Evolutionary conservation across 1,140 invertebrate species (phyloP), one percentile per base, ranked within the genome.

Genomic region (Drosophila azteca): DNA sequence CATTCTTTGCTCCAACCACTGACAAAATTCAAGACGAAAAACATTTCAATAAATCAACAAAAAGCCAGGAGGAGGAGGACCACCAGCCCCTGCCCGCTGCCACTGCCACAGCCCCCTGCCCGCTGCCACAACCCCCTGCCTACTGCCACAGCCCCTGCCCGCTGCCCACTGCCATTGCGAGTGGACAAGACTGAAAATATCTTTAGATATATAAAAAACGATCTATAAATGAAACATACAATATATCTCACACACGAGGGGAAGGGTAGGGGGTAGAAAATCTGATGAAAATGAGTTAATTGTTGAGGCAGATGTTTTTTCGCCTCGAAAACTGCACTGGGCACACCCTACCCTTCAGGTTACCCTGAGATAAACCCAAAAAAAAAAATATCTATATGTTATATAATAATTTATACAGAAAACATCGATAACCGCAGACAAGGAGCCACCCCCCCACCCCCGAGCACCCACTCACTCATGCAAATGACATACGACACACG

Each of bases 11-110:
- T 48, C 2, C 41, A n/a, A 22, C n/a, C 2, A 11, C 44, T 11
- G 17, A 13, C 11, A 24, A 49, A 49, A 49, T 13, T 24, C 8
- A 72, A 74, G 48, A 73, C 43, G 58, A 73, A 74, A 74, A 75
- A 74, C 71, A 75, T 75, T 75, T 75, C 29, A 75, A 75, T 75
- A 75, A 75, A 75, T 75, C 61, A 75, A 72, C 62, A 17, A 61
- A 60, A 31, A 71, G 44, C 0, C 68, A n/a, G 41, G 62, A 68
- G 7, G 62, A 68, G 7, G 31, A 35, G 35, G 3, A 39, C 35
- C 24, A 26, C 24, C 0, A 5, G 5, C 24, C 35, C 13, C 35
- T 13, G 11, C 35, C n/a, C n/a, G n/a, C n/a, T n/a, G n/a, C n/a
- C n/a, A n/a, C n/a, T n/a, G n/a, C n/a, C n/a, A n/a, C n/a, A n/a